phyloP scores from a whole-genome alignment of 2,113 vertebrate genomes.

The Megaceryle torquata region DNA sequence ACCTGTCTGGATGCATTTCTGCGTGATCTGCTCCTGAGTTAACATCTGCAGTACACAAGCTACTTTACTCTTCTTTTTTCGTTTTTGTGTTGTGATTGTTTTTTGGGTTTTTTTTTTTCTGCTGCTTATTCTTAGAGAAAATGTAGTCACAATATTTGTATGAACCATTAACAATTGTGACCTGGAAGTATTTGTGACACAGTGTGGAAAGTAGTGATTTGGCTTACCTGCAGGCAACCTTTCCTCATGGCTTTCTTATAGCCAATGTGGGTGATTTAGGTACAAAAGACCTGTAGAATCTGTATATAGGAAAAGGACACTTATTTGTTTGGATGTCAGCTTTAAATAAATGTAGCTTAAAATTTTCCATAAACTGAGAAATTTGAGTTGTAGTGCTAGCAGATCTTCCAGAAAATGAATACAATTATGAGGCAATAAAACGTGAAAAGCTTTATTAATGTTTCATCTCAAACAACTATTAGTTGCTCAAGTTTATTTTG shows the following conservation, averaged over 20 bases:
- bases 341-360: neutral
- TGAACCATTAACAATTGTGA: neutral
- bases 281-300: neutral
- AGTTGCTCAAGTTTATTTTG: slow-evolving; percentile 3
- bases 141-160: neutral
- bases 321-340: neutral
- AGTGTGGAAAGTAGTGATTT: neutral
- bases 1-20: no score
- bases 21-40: neutral
- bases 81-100: neutral
- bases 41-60: neutral
- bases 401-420: neutral
- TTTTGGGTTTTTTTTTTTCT: neutral
- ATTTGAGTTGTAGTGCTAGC: neutral
- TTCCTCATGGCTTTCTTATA: slow-evolving; percentile 15
- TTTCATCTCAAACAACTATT: neutral
- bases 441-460: neutral
- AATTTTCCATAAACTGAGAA: neutral
- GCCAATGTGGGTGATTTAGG: neutral
- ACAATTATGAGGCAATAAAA: neutral
- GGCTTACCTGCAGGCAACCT: neutral
- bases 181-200: neutral
- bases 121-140: neutral
- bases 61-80: neutral
- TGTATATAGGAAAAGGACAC: neutral